A percentile compares a stretch with the other conserved stretches of the same genome.
phyloP scores from a whole-genome alignment of 2,888 invertebrate genomes.

The Lottia scabra region DNA sequence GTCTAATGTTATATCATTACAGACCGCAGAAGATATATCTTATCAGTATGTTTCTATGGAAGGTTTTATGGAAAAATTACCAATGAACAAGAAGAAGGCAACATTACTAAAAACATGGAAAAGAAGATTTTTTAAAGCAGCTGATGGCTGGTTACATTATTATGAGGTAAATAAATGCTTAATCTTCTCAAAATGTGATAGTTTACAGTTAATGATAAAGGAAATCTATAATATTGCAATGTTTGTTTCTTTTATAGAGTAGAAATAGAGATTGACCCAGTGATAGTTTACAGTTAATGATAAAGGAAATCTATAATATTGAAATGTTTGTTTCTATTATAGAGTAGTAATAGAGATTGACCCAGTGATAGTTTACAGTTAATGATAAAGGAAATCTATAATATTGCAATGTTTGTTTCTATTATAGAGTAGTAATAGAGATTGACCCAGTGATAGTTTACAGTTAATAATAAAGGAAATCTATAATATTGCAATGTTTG shows the following conservation, averaged over 20 bases:
- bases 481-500: too few species aligned
- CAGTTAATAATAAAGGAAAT: slow-evolving; percentile 67
- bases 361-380: slow-evolving; percentile 70
- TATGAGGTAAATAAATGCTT: slow-evolving; percentile 69
- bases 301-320: too few species aligned
- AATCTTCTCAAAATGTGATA: too few species aligned
- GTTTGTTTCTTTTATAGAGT: slow-evolving; percentile 55
- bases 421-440: slow-evolving; percentile 67
- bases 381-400: slow-evolving; percentile 50
- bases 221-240: too few species aligned
- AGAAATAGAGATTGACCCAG: slow-evolving; percentile 68
- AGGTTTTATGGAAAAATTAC: slow-evolving; percentile 73
- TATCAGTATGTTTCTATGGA: slow-evolving; percentile 71
- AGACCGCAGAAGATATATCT: slow-evolving; percentile 58
- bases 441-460: slow-evolving; percentile 69
- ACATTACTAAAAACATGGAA: slow-evolving; percentile 75
- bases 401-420: background rate
- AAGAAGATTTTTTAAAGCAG: slow-evolving; percentile 72
- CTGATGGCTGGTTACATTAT: slow-evolving; percentile 72
- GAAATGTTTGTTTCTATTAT: slow-evolving; percentile 24
- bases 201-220: too few species aligned
- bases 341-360: slow-evolving; percentile 69
- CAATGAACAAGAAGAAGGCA: slow-evolving; percentile 72
- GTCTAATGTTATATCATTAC: slow-evolving; percentile 10
- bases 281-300: slow-evolving; percentile 70